Base-by-base conservation (phyloP, 2,888 invertebrate species). In the Himalopsyche tibetana region DNA sequence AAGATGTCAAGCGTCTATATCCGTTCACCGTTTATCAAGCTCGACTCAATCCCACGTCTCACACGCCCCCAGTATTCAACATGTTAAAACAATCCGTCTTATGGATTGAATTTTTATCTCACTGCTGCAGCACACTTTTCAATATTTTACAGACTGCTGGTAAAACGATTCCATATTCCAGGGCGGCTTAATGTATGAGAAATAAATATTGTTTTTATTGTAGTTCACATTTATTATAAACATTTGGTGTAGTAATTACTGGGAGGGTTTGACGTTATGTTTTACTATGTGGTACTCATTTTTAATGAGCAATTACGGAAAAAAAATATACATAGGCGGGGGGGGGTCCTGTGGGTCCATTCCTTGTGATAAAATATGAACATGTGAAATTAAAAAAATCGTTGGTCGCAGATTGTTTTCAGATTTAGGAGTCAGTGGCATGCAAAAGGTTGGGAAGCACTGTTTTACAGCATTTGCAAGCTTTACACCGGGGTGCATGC, bases 1-100 rank as follows among this genome's bases (percentile, higher is more conserved):
- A 19, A 63, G 28, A 63, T 19, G 63, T 63, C 63, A 19, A 63
- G 63, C 19, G 63, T 63, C 28, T n/a, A 28, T 19, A 63, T 63
- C 63, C 19, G 19, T 19, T 56, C 19, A 28, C 28, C 28, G 19
- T 63, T 19, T 63, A 19, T 63, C 28, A 63, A 28, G n/a, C 9
- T 6, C 28, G 19, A 63, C 28, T 63, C 28, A 11, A 28, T 63
- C 63, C 19, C 19, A 63, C 63, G 63, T 63, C 28, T 63, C 9
- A 2, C 19, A 28, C 63, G 63, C 63, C 63, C 63, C 28, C 63
- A 6, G 63, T 28, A 63, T n/a, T 63, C 63, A 63, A 63, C 63
- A 19, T 63, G 63, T 63, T 63, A 63, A 63, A 63, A 19, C 63
- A 63, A 63, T 63, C 15, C 63, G 19, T 63, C 63, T 28, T 63